These are phyloP conservation scores for Distichodus sexfasciatus DNA, from an alignment of 2,797 vertebrate genomes.

Conservation along the genomic window DNA sequence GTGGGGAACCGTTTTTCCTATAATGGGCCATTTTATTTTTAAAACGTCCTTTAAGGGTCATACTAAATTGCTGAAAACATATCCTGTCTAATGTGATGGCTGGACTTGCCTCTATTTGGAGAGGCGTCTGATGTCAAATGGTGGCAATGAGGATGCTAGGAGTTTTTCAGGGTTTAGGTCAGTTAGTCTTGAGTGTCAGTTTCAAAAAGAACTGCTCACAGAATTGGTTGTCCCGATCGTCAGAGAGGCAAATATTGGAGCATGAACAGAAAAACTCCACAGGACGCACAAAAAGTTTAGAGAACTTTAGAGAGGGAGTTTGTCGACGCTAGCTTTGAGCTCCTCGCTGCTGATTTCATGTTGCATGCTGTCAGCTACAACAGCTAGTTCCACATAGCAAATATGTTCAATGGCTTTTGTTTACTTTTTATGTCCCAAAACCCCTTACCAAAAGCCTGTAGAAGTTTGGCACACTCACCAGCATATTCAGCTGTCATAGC, in stretches of 20 bases:
- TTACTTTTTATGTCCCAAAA: constrained; percentile 35
- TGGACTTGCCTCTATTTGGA: constrained; percentile 19
- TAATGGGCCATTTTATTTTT: too few relatives aligned
- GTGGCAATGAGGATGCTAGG: constrained; percentile 12
- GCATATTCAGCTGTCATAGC: constrained; percentile 26
- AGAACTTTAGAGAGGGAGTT: constrained; percentile 29
- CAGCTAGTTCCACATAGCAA: constrained; percentile 35
- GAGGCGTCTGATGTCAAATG: constrained; percentile 17
- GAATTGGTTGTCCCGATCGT: constrained; percentile 35
- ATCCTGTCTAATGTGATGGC: too few relatives aligned
- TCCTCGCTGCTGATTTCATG: constrained; percentile 36
- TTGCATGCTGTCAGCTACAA: constrained; percentile 45
- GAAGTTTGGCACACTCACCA: too few relatives aligned
- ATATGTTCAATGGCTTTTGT: constrained; percentile 35
- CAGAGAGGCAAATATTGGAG: constrained; percentile 36
- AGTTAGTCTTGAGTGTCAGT: constrained; percentile 32
- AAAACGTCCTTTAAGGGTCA: too few relatives aligned
- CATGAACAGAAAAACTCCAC: constrained; percentile 34
- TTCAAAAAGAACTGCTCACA: constrained; percentile 46
- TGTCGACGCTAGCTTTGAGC: constrained; percentile 42
- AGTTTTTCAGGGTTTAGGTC: constrained; percentile 40
- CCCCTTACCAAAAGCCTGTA: constrained; percentile 20
- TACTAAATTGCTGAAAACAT: too few relatives aligned
- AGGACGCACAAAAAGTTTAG: constrained; percentile 29
- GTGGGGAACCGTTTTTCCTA: too few relatives aligned